Conservation (phyloP, 2,797 vertebrate species). For the Apogon talboti region DNA sequence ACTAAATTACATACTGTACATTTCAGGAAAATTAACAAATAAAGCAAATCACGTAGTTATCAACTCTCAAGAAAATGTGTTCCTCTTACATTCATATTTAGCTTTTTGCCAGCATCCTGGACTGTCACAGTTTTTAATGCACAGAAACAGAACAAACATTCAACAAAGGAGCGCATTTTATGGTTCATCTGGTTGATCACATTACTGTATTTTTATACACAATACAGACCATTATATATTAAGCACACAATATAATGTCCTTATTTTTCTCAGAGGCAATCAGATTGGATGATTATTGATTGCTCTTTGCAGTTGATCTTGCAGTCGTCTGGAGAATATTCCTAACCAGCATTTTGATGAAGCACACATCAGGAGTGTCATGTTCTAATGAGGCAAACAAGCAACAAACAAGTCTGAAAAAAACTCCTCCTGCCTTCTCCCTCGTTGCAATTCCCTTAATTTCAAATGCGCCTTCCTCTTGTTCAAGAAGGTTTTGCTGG, state of each 20-base stretch:
- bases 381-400: slow-evolving; percentile 68
- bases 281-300: slow-evolving; percentile 40
- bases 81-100: slow-evolving; percentile 70
- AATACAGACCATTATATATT: slow-evolving; percentile 67
- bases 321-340: slow-evolving; percentile 58
- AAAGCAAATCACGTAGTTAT: slow-evolving; percentile 50
- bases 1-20: slow-evolving; percentile 55
- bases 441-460: slow-evolving; percentile 28
- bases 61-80: slow-evolving; percentile 30
- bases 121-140: slow-evolving; percentile 51
- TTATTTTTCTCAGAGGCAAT: slow-evolving; percentile 58
- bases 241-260: slow-evolving; percentile 64
- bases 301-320: slow-evolving; percentile 57
- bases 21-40: slow-evolving; percentile 53
- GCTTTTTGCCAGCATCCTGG: slow-evolving; percentile 34
- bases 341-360: slow-evolving; percentile 62
- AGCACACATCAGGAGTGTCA: slow-evolving; percentile 50
- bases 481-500: slow-evolving; percentile 67
- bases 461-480: slow-evolving; percentile 55
- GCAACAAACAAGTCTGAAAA: slow-evolving; percentile 55
- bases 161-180: slow-evolving; percentile 58
- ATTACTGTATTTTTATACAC: slow-evolving; percentile 65
- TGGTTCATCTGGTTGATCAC: slow-evolving; percentile 47
- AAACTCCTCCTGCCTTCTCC: slow-evolving; percentile 41
- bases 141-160: slow-evolving; percentile 65